Evolutionary conservation across 2,797 vertebrate genomes (phyloP).

Genomic region (Smutsia gigantea): DNA sequence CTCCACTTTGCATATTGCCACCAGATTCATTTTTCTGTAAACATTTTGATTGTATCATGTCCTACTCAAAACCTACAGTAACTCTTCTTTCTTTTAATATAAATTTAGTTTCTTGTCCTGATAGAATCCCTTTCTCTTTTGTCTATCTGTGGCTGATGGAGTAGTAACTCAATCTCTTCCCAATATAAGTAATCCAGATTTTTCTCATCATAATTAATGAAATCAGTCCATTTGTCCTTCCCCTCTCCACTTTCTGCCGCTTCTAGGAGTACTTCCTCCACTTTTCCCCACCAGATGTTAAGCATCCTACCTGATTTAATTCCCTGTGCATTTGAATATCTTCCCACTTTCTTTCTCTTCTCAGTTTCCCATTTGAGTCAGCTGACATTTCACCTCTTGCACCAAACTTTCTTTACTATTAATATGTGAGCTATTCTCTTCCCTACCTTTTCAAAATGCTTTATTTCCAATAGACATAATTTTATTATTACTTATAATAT

Average conservation of each 20-base stretch:
- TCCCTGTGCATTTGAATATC: background rate
- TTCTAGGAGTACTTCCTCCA: background rate
- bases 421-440: background rate
- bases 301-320: background rate
- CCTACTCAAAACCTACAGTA: background rate
- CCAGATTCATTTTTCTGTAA: background rate
- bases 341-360: background rate
- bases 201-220: background rate
- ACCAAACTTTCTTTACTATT: background rate
- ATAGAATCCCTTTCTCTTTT: background rate
- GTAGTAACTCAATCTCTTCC: background rate
- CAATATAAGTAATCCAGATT: background rate
- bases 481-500: background rate
- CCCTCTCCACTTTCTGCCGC: background rate
- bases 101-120: background rate
- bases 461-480: background rate
- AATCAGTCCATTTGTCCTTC: background rate
- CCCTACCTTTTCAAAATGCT: background rate
- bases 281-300: background rate
- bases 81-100: background rate
- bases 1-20: background rate
- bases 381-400: background rate
- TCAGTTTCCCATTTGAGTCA: background rate
- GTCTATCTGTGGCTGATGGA: background rate
- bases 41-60: background rate